Conservation (phyloP, 2,797 vertebrate species). For the Meda fulgida region DNA sequence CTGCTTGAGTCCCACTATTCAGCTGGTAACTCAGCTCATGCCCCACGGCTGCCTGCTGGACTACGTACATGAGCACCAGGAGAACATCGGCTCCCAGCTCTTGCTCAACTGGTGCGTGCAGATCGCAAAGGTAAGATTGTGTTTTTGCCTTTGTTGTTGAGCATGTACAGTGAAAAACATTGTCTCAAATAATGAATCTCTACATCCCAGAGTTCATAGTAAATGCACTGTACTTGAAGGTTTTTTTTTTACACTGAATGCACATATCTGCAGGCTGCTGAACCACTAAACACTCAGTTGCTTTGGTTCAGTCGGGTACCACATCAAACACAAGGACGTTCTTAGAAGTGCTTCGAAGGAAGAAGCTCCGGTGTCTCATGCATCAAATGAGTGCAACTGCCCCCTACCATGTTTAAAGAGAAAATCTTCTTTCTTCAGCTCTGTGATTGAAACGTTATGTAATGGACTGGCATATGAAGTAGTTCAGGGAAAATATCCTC, state of each 20-base stretch:
- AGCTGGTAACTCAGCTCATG: constrained; percentile 88
- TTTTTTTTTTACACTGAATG: neutral
- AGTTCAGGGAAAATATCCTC: neutral
- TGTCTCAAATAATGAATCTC: neutral
- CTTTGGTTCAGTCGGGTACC: neutral
- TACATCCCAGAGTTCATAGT: neutral
- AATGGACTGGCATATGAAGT: neutral
- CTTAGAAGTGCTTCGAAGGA: constrained; percentile 5
- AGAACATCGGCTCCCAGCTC: constrained; percentile 88
- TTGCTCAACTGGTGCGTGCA: constrained; percentile 90
- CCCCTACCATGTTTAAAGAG: neutral
- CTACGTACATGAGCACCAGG: constrained; percentile 87
- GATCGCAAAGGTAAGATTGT: constrained; percentile 84
- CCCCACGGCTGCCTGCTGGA: constrained; percentile 88
- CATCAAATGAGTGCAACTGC: neutral
- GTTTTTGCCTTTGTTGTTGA: neutral
- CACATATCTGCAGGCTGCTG: neutral
- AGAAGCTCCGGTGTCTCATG: neutral
- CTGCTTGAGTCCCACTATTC: constrained; percentile 85
- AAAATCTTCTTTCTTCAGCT: neutral
- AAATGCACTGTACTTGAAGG: neutral
- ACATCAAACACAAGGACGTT: constrained; percentile 8
- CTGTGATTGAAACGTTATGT: constrained; percentile 4
- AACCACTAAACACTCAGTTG: neutral
- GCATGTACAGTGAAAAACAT: neutral